These are phyloP conservation scores for Drosophila greeni DNA, from an alignment of 2,888 invertebrate genomes.

Conservation along the genomic window DNA sequence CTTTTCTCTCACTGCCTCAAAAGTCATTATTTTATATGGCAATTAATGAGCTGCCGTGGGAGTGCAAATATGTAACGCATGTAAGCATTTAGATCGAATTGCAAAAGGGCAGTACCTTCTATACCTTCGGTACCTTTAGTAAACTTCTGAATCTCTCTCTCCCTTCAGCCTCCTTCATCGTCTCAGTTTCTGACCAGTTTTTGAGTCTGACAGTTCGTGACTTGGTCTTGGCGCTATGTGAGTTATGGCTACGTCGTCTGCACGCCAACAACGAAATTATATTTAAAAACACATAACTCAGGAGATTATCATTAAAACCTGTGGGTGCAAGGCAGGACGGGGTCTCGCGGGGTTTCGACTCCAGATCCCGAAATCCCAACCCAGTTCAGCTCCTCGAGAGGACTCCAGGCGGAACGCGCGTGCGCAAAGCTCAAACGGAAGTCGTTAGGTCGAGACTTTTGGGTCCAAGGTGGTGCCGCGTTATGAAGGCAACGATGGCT, in stretches of 20 bases:
- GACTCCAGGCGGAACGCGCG: conserved; percentile 54
- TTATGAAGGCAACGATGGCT: conserved; percentile 37
- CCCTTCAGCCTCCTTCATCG: background rate
- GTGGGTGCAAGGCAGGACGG: conserved; percentile 71
- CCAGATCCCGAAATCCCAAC: conserved; percentile 26
- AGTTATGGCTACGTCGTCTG: conserved; percentile 69
- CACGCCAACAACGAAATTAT: conserved; percentile 77
- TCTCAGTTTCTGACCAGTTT: conserved; percentile 8
- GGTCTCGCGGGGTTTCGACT: conserved; percentile 1
- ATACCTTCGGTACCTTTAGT: background rate
- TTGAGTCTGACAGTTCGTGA: conserved; percentile 65
- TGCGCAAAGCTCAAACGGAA: conserved; percentile 72
- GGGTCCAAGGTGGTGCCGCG: conserved; percentile 30
- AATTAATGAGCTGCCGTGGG: conserved; percentile 73
- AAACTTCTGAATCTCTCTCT: background rate
- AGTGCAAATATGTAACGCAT: conserved; percentile 59
- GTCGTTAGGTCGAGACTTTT: conserved; percentile 61
- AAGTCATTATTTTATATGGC: conserved; percentile 65
- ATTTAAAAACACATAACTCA: conserved; percentile 79
- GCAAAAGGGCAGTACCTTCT: conserved; percentile 2
- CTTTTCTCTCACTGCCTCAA: conserved; percentile 19
- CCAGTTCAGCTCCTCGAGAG: too few relatives aligned
- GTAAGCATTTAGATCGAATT: conserved; percentile 40
- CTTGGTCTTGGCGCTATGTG: conserved; percentile 72
- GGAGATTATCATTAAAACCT: conserved; percentile 79